Evolutionary conservation across 1,140 invertebrate genomes (phyloP), one percentile per base, ranked within the genome.

Genomic region (Bombus impatiens): DNA sequence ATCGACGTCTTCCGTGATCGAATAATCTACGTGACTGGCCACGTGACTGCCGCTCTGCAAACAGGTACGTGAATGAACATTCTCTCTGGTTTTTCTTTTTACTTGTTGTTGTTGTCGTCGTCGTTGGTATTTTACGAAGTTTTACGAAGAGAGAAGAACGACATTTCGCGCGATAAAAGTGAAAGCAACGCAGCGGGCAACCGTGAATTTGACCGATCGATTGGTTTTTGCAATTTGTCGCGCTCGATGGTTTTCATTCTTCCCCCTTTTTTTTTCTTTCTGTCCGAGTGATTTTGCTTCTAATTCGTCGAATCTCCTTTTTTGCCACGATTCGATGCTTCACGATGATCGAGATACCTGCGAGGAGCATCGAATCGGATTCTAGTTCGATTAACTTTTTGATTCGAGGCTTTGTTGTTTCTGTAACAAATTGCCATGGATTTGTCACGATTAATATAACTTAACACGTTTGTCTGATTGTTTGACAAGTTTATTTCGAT

Each of bases 111-210:
- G 44, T 47, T 0, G 44, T 47, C 15, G 47, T 40, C 2, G 12
- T 9, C 15, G 65, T 67, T 3, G 6, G 32, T 22, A 18, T 53
- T 76, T 76, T 28, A 25, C 74, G 3, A 5, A 35, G 28, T 22
- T 72, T 42, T 25, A n/a, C 35, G 42, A 32, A 5, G 15, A n/a
- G 15, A 40, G 40, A 70, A 76, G 22, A 18, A 28, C 28, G 47
- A 70, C n/a, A 42, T 78, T 84, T 44, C 82, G 28, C 65, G 65
- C 32, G 47, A 53, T 15, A 78, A 84, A 78, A 84, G 82, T 71
- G 82, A 84, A 84, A 84, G 82, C 47, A 70, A 77, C 72, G 18
- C 72, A 18, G 67, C 32, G 40, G 32, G 25, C 44, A 76, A 68
- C 74, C 74, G 59, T 62, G 75, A 84, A 78, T 70, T 57, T 70